Evolutionary conservation across 1,140 invertebrate genomes (phyloP), one percentile per base, ranked within the genome.

Genomic region (Heliothis virescens): DNA sequence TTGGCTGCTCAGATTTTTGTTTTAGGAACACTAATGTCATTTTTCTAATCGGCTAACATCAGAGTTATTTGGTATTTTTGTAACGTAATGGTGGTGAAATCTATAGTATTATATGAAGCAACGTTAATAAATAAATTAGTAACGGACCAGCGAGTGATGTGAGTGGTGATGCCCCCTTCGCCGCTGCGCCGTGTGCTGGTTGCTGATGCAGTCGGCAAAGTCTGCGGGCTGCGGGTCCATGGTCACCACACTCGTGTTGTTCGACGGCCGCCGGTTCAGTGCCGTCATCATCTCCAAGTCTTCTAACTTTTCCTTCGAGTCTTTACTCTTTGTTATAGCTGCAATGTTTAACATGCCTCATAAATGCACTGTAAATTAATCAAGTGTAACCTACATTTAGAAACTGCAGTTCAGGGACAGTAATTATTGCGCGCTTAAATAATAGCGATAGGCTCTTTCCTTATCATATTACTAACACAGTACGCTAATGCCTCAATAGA

Each of bases 141-240:
- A 41, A 78, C 86, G 82, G 65, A 92, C 92, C 85, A 94, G 82
- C 34, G 91, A 93, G 47, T 90, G 85, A 21, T 91, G 91, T 5
- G 91, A 93, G 26, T 94, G 83, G 57, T 91, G 87, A 53, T 91
- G 89, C 0, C 87, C 86, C 12, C 92, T 79, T 75, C 94, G 84
- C 75, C 94, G 83, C 78, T 94, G 91, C 15, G 92, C 87, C 0
- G 94, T 92, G 82, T 95, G 95, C 83, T 95, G 93, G 74, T 94
- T 95, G 26, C 85, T 91, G 81, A 95, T 95, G 79, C 92, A 95
- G 84, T 95, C 95, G 7, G 93, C 91, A 78, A 95, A 95, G 77
- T 94, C 93, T 0, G 85, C 82, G 0, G 92, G 89, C 74, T 82
- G 79, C n/a, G 82, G 83, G 26, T 94, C 93, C 83, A 95, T 80